Base-by-base conservation (phyloP, 1,140 invertebrate species). In the Pararge aegeria region DNA sequence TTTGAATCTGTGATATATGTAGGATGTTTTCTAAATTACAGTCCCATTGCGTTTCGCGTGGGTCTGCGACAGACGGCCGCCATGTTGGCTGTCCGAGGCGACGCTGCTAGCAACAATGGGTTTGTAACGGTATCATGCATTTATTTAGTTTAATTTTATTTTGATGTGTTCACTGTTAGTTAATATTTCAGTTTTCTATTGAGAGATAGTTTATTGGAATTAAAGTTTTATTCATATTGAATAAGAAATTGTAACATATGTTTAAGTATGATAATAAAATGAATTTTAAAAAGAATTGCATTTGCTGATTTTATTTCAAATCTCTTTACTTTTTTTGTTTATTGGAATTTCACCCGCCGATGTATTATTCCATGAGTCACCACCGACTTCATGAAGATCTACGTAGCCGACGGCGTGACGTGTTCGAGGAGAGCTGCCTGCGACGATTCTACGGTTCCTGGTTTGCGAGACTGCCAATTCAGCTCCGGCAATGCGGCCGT, bases 11-110 rank as follows among this genome's bases (percentile, higher is more conserved):
- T 89, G 86, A 89, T 89, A 87, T 86, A 87, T 82, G 84, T 80
- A 85, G 84, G 83, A 85, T 85, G 75, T 89, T 89, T 89, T 87
- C 84, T 89, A 89, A 87, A 86, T 89, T 89, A 89, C 86, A 89
- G 86, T 87, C 86, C 86, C 84, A 89, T 89, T 89, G 86, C 86
- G 83, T 87, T 87, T 87, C 86, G 86, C 86, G 86, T 89, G 86
- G 86, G 87, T 82, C 84, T 87, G 84, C 83, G 83, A 85, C 83
- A 75, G 75, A 76, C 76, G 81, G 87, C 84, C 87, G 87, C 87
- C 87, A 89, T 89, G 83, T 89, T 89, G 83, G 83, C 76, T 34
- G 72, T 78, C 70, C n/a, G 78, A 77, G 80, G 75, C 82, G 80
- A 72, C 78, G 78, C 78, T 68, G 76, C 75, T 78, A 76, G 58